A percentile compares a stretch with the other conserved stretches of the same genome.
Conservation (phyloP, 2,113 vertebrate genomes). For the Acinonyx jubatus region DNA sequence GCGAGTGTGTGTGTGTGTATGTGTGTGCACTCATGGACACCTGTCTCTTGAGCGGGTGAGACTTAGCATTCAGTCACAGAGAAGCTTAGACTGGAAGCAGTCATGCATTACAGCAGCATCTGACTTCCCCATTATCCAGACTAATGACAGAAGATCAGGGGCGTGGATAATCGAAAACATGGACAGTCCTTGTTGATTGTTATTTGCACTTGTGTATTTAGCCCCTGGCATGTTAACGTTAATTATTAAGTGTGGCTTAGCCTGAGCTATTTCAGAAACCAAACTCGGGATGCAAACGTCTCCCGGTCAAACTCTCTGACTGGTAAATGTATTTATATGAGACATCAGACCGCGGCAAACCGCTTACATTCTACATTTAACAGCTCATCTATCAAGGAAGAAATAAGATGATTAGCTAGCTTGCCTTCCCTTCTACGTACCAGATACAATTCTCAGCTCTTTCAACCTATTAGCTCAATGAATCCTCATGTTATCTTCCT, state of each 20-base stretch:
- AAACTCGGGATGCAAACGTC: not conserved
- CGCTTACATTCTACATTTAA: not conserved
- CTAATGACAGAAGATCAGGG: not conserved
- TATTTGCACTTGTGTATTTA: not conserved
- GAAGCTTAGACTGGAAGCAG: not conserved
- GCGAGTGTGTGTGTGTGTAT: too few species aligned
- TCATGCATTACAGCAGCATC: accelerated
- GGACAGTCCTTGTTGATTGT: not conserved
- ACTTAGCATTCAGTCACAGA: not conserved
- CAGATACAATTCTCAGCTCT: not conserved
- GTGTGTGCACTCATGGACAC: not conserved
- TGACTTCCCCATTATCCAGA: not conserved
- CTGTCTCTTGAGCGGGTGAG: not conserved
- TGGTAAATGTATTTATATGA: not conserved
- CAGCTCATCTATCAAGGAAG: not conserved
- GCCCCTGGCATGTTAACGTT: not conserved
- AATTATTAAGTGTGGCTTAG: not conserved
- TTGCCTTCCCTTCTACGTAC: not conserved
- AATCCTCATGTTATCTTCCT: not conserved
- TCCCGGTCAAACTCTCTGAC: not conserved
- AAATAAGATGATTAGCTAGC: not conserved
- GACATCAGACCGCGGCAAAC: not conserved
- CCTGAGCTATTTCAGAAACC: not conserved
- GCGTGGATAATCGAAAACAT: not conserved
- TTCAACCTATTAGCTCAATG: not conserved